phyloP scores from a whole-genome alignment of 2,113 vertebrate genomes.

The Clarias gariepinus region DNA sequence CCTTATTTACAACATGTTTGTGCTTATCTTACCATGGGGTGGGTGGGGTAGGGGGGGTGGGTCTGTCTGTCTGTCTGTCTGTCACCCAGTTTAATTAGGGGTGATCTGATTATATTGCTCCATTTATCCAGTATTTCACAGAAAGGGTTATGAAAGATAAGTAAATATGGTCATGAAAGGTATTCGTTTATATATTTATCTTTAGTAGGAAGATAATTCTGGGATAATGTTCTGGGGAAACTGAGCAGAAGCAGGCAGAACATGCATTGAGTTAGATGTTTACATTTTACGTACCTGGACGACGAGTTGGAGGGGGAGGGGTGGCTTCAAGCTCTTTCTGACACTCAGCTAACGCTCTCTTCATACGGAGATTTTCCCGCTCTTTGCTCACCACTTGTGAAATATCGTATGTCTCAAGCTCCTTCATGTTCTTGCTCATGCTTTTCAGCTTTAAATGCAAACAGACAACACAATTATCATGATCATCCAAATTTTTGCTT shows the following conservation, averaged over 20 bases:
- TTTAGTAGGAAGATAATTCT: too few species aligned
- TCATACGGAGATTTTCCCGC: conserved; percentile 61
- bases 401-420: conserved; percentile 66
- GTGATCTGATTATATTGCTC: too few species aligned
- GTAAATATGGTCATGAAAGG: neutral
- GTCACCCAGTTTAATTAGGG: too few species aligned
- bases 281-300: conserved; percentile 45
- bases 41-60: too few species aligned
- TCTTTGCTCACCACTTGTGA: conserved; percentile 60
- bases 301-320: conserved; percentile 35
- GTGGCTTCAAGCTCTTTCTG: conserved; percentile 9
- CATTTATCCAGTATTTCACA: too few species aligned
- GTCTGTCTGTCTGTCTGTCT: too few species aligned
- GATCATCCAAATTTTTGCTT: neutral
- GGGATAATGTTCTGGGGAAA: too few species aligned
- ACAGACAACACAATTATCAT: neutral
- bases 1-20: neutral
- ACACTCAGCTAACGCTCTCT: conserved; percentile 65
- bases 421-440: conserved; percentile 55
- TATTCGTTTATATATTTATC: too few species aligned
- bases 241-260: too few species aligned
- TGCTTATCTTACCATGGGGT: too few species aligned
- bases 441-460: conserved; percentile 57
- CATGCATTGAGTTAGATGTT: neutral
- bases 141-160: too few species aligned